Evolutionary conservation across 2,113 vertebrate genomes (phyloP).

Genomic region (Gymnarchus niloticus): DNA sequence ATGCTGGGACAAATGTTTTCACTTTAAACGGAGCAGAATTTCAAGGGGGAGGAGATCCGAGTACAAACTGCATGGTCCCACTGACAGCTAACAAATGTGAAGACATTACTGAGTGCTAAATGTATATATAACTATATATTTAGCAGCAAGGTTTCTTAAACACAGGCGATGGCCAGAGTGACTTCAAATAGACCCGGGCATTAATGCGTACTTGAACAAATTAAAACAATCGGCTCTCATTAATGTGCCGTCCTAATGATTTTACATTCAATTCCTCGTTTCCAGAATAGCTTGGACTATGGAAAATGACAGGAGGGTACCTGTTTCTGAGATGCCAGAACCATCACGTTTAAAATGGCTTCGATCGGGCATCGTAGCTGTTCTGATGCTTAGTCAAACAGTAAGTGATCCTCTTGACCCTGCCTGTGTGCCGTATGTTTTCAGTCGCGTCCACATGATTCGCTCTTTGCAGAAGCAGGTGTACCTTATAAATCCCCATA

Average conservation of each 20-base stretch:
- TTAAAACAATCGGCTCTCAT: neutral
- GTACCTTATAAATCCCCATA: neutral
- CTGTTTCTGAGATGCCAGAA: neutral
- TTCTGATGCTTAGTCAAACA: too few species aligned
- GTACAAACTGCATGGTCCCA: neutral
- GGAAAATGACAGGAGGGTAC: neutral
- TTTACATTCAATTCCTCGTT: neutral
- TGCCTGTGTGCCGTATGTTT: neutral
- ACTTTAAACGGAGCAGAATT: slow-evolving; percentile 14
- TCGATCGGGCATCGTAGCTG: neutral
- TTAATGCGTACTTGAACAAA: neutral
- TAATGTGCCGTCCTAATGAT: neutral
- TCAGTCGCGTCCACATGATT: neutral
- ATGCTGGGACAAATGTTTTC: neutral
- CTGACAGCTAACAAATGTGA: neutral
- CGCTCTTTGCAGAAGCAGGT: too few species aligned
- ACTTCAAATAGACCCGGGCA: neutral
- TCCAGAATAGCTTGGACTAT: neutral
- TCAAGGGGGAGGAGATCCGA: neutral
- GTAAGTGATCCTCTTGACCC: neutral
- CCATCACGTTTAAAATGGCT: neutral
- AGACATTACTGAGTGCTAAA: neutral
- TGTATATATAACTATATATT: neutral
- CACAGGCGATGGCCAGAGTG: neutral
- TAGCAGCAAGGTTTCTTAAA: too few species aligned